Conservation (phyloP, 2,797 vertebrate species). For the Helarctos malayanus region DNA sequence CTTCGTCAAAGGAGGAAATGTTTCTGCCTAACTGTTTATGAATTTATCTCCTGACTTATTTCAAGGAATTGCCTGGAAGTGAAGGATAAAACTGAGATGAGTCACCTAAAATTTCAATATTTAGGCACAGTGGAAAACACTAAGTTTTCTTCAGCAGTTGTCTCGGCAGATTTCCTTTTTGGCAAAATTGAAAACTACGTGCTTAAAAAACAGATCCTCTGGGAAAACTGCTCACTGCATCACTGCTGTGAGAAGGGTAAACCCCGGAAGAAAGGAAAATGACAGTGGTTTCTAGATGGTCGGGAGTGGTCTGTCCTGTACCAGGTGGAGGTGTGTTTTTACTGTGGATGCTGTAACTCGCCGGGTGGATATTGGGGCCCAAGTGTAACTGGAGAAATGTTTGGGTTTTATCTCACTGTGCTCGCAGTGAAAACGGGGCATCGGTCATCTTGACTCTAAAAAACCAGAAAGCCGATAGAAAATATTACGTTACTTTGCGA, state of each 20-base stretch:
- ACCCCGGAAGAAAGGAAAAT: background rate
- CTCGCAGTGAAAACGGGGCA: background rate
- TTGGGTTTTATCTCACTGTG: background rate
- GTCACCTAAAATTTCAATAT: constrained; percentile 20
- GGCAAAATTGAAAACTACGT: background rate
- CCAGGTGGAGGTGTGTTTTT: background rate
- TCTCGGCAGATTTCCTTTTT: background rate
- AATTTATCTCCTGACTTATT: background rate
- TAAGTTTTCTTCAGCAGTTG: background rate
- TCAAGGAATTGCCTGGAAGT: constrained; percentile 37
- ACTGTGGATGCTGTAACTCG: background rate
- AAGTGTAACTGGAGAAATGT: background rate
- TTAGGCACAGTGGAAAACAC: background rate
- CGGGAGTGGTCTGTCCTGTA: background rate
- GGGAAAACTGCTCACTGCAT: background rate
- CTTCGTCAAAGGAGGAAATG: background rate
- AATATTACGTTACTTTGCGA: background rate
- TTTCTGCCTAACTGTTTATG: constrained; percentile 9
- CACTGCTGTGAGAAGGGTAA: background rate
- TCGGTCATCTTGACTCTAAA: background rate
- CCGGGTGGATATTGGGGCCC: no score
- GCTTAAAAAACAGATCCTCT: background rate
- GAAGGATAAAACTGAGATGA: background rate
- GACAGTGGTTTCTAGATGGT: background rate
- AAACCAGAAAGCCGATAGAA: background rate